Evolutionary conservation across 2,113 vertebrate species (phyloP).

Genomic region (Coptodon rendalli): DNA sequence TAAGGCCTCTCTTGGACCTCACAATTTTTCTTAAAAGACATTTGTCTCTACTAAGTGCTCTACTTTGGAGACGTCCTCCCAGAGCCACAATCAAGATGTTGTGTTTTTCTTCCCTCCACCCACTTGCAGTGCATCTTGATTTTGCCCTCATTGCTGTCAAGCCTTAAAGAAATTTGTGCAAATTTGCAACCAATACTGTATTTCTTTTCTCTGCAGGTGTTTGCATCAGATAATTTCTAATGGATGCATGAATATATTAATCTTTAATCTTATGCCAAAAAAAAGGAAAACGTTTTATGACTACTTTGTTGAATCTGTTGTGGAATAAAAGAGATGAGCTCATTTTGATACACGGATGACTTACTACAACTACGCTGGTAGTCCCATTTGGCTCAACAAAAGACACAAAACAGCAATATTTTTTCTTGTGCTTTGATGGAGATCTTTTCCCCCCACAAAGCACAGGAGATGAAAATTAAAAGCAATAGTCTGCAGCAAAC

Average conservation of each 20-base stretch:
- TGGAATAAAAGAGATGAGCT: neutral
- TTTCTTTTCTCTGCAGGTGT: constrained; percentile 61
- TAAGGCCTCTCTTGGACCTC: constrained; percentile 26
- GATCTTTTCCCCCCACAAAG: neutral
- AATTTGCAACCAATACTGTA: constrained; percentile 35
- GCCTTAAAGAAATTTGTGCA: constrained; percentile 51
- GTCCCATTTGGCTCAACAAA: neutral
- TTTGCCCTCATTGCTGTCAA: constrained; percentile 29
- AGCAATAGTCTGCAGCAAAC: neutral
- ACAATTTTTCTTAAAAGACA: constrained; percentile 34
- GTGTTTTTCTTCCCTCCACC: constrained; percentile 20
- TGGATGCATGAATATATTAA: constrained; percentile 60
- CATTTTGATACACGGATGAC: neutral
- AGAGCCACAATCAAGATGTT: constrained; percentile 29
- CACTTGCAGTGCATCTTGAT: constrained; percentile 38
- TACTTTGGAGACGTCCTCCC: constrained; percentile 16
- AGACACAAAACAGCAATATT: neutral
- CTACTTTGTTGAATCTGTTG: neutral
- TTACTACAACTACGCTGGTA: neutral
- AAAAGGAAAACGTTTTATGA: neutral
- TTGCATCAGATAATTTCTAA: constrained; percentile 57
- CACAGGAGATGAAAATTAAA: neutral
- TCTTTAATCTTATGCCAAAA: constrained; percentile 13
- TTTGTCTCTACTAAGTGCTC: constrained; percentile 40
- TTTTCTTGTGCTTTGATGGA: neutral